Base-by-base conservation (phyloP, 2,113 vertebrate species). In the Pomatorhinus ruficollis region DNA sequence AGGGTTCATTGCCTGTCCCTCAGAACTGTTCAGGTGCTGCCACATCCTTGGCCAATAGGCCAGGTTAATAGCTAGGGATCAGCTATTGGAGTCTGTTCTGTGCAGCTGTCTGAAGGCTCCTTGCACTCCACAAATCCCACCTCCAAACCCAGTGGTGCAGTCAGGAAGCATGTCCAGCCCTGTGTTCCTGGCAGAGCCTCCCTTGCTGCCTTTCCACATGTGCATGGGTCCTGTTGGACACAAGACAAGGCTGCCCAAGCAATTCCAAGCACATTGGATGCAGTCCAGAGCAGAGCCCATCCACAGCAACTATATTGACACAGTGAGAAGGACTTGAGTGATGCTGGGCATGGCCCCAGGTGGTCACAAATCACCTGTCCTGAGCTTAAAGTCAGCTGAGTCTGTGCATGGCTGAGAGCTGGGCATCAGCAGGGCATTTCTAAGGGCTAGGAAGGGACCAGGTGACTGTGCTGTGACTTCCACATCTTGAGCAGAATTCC, bases 201-300 rank as follows among this genome's bases (percentile, higher is more conserved):
- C 15, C 39, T 81, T 0, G 0, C 63, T 77, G 72, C 40, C 24
- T 71, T 76, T 45, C 44, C n/a, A 24, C 27, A 27, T 8, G 7
- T 1, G 44, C 24, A 2, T 8, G 31, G 61, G 19, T 28, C 33
- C 6, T 15, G 25, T 1, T 57, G 57, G 63, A 27, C 63, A 22
- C 19, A 23, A 35, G 64, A 33, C 47, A 35, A 37, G 37, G n/a
- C 59, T 89, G 50, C 45, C 54, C 3, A 1, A 57, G 45, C 31
- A 2, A 2, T 52, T 60, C 70, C 83, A 50, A 30, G 53, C 3
- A 2, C 68, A 18, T 23, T 0, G 0, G 50, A 52, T 68, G 47
- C 4, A 24, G 30, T 31, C 49, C 61, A n/a, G 25, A 92, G 61
- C 5, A 1, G 64, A 64, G 35, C 57, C 25, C 1, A 37, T 23